Base-by-base conservation (phyloP, 1,140 invertebrate genomes). In the Tribolium madens region DNA sequence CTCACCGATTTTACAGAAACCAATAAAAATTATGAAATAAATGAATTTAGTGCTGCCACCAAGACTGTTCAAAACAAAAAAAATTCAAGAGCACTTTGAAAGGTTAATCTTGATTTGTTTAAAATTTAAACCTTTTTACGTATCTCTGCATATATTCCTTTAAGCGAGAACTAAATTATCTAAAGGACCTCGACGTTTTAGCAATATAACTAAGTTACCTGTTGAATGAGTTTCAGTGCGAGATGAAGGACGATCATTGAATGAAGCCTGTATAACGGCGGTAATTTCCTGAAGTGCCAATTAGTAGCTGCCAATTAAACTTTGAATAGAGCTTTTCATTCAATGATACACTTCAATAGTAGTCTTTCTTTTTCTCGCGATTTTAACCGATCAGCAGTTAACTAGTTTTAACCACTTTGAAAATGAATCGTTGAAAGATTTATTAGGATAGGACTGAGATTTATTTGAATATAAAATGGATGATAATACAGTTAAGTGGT, bases 211-310 rank as follows among this genome's bases (percentile, higher is more conserved):
- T 33, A 33, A 64, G 57, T 77, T 77, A 77, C 69, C 72, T 69
- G 76, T 70, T 76, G 76, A 76, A 76, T 73, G 69, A 33, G 57
- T 10, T 48, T 57, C 21, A 18, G 64, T 13, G 14, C 10, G 50
- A 53, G 47, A 57, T 18, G 69, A 73, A 36, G 64, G 46, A 26
- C 46, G 18, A 70, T 47, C n/a, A 70, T 21, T 70, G 42, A 76
- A 76, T 52, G 76, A 60, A 76, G 42, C 74, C 74, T 52, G n/a
- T 69, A 46, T 60, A 64, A 69, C 21, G 76, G 52, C 52, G 46
- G 31, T 77, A 77, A 77, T 77, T 77, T 77, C 76, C 76, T 73
- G 70, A 46, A 72, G 70, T 57, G 52, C 36, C 64, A 64, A 77
- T 73, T 77, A 73, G 33, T 17, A 3, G 36, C 17, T 47, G 57